Evolutionary conservation across 2,888 invertebrate species (phyloP).

Genomic region (Lithophane ornitopus): DNA sequence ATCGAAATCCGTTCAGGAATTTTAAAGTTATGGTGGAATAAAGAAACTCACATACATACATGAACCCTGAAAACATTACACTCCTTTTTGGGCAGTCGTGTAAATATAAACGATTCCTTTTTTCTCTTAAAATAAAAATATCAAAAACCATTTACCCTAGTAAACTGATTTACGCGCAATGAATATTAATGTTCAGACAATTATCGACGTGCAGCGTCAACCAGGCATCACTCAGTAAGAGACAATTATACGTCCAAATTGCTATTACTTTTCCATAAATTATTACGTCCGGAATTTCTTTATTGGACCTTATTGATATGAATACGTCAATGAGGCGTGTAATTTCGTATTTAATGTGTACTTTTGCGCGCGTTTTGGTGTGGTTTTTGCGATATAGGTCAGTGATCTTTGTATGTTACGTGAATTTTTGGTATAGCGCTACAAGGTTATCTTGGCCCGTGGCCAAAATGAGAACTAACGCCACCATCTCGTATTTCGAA

Average conservation of each 20-base stretch:
- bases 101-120: too few relatives aligned
- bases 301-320: constrained; percentile 61
- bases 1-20: too few relatives aligned
- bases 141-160: constrained; percentile 48
- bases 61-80: too few relatives aligned
- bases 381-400: background rate
- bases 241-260: constrained; percentile 66
- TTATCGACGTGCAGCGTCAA: constrained; percentile 60
- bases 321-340: constrained; percentile 40
- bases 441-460: background rate
- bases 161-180: constrained; percentile 66
- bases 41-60: too few relatives aligned
- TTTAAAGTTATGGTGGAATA: too few relatives aligned
- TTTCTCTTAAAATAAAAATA: constrained; percentile 23
- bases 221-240: constrained; percentile 48
- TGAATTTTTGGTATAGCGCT: background rate
- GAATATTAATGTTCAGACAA: constrained; percentile 67
- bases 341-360: constrained; percentile 33
- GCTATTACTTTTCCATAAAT: constrained; percentile 57
- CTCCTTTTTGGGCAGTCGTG: too few relatives aligned
- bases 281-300: constrained; percentile 46
- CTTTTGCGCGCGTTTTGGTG: background rate
- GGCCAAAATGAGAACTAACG: background rate
- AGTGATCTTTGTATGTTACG: background rate
- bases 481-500: background rate